Evolutionary conservation across 2,888 invertebrate species (phyloP), one percentile per base, ranked within the genome.

Genomic region (Ashinkailepas kermadecensis): DNA sequence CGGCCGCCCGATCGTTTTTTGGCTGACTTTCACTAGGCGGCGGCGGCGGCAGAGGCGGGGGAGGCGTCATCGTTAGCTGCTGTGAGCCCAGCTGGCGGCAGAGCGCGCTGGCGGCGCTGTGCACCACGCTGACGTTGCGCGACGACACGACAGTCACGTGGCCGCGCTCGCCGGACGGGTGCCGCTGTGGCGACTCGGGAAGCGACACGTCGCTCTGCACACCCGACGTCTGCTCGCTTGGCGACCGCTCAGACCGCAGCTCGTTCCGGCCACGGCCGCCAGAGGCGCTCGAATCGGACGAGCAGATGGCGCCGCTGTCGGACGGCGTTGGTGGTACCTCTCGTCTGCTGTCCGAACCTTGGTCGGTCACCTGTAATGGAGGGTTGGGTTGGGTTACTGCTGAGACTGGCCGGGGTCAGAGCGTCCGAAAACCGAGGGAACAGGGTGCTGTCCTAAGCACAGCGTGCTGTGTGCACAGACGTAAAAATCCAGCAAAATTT

Each of bases 141-240:
- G 54, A 0, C 56, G 54, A 10, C 18, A 21, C 21, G 21, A 11
- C 9, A 23, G 74, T 56, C 54, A 56, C 56, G 74, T 56, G 74
- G 15, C 15, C 21, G 54, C 10, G 56, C 15, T 74, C 74, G 58
- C 58, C 58, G 23, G 79, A 79, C 10, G 58, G 79, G 1, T 58
- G 57, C 8, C 79, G 79, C 58, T 59, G 57, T 23, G 79, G 79
- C 23, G 79, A 79, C 25, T 59, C 79, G 15, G 79, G 79, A 4
- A 58, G 79, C 23, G 79, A 79, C 8, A 79, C 79, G 79, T 79
- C 79, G 18, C 79, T 79, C 79, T 79, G 79, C 15, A 79, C 58
- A 12, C 79, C 79, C 4, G 79, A 79, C 25, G 79, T 79, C 58
- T 58, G 79, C 13, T 59, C 79, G 58, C 79, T 79, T 11, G 25